A percentile compares a stretch with the other conserved stretches of the same genome.
These are phyloP conservation scores for Microtus montanus DNA, from an alignment of 2,113 vertebrate genomes.

Conservation along the genomic window DNA sequence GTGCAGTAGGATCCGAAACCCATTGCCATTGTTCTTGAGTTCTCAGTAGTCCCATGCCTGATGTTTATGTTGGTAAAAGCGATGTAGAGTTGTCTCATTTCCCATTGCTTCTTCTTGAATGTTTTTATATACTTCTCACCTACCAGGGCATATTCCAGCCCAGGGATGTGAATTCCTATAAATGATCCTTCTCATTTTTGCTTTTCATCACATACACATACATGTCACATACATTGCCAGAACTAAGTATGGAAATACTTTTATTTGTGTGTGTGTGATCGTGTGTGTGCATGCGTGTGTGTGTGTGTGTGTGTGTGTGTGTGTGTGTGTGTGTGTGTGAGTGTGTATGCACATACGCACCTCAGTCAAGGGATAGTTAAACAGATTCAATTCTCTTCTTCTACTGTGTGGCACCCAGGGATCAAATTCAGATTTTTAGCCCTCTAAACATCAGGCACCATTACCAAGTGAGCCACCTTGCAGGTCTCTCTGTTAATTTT, in stretches of 20 bases:
- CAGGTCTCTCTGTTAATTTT: neutral
- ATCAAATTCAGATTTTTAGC: neutral
- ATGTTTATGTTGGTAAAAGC: neutral
- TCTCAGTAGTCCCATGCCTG: too few relatives aligned
- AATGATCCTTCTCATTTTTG: neutral
- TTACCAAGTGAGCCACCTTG: neutral
- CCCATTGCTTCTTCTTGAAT: neutral
- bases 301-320: too few relatives aligned
- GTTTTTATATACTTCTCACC: neutral
- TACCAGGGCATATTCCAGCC: neutral
- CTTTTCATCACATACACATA: neutral
- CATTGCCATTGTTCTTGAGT: too few relatives aligned
- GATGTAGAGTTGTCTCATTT: neutral
- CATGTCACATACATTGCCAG: neutral
- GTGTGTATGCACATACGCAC: too few relatives aligned
- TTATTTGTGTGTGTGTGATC: neutral
- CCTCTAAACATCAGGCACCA: too few relatives aligned
- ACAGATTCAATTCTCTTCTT: neutral
- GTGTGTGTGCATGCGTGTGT: too few relatives aligned
- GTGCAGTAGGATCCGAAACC: too few relatives aligned
- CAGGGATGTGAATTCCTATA: neutral
- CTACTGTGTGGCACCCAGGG: neutral
- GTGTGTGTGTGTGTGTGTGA: neutral
- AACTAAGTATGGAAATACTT: neutral
- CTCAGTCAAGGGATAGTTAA: neutral